A percentile compares a stretch with the other conserved stretches of the same genome.
These are phyloP conservation scores for Drosophila dunni DNA, from an alignment of 1,140 invertebrate genomes.

Conservation along the genomic window DNA sequence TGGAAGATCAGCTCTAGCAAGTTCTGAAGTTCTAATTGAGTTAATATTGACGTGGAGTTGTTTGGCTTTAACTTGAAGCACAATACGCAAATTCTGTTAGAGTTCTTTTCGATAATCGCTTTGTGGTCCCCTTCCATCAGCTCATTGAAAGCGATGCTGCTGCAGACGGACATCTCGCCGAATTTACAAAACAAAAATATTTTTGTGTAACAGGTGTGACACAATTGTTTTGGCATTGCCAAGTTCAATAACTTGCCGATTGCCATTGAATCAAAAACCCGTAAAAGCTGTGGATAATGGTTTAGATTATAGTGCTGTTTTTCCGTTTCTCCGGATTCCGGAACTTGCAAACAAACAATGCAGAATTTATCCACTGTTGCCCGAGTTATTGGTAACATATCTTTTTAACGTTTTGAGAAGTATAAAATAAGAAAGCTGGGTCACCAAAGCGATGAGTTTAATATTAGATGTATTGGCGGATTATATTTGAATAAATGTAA, in stretches of 20 bases:
- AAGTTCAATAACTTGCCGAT: not conserved
- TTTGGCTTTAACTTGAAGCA: conserved; percentile 21
- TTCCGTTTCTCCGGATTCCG: not conserved
- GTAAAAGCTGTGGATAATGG: conserved; percentile 9
- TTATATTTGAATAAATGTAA: not conserved
- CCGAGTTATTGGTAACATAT: conserved; percentile 31
- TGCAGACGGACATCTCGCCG: conserved; percentile 29
- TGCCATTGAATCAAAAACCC: conserved; percentile 15
- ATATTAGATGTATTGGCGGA: not conserved
- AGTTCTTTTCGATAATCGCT: not conserved
- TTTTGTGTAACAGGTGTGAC: conserved; percentile 24
- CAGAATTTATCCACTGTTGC: conserved; percentile 31
- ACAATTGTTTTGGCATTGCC: conserved; percentile 16
- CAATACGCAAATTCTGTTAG: conserved; percentile 17
- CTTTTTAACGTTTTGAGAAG: not conserved
- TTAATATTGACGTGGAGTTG: not conserved
- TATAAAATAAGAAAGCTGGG: not conserved
- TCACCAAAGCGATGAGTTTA: not conserved
- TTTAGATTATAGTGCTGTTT: conserved; percentile 3
- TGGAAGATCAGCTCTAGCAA: conserved; percentile 16
- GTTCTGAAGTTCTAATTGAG: not conserved
- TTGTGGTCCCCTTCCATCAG: not conserved
- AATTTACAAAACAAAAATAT: conserved; percentile 29
- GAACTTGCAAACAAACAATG: conserved; percentile 24
- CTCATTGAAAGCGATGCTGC: conserved; percentile 10